These are phyloP conservation scores for Gambusia holbrooki DNA, from an alignment of 2,113 vertebrate species.

Conservation along the genomic window DNA sequence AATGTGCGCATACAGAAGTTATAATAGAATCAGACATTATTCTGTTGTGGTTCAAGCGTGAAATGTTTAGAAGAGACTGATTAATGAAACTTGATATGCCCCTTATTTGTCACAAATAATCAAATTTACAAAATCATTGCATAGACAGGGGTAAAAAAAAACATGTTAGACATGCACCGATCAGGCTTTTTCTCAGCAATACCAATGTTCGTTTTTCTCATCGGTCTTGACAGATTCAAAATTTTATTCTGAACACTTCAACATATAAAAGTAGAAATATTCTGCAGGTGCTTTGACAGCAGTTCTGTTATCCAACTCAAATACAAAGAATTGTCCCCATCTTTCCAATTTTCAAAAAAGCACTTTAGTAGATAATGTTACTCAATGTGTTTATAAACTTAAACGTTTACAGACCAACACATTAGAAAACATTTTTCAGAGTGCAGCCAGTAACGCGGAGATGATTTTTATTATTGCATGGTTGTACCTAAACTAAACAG, in stretches of 20 bases:
- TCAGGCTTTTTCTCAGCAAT: too few relatives aligned
- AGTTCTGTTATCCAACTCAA: neutral
- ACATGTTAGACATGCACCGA: too few relatives aligned
- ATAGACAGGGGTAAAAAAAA: neutral
- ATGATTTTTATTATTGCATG: too few relatives aligned
- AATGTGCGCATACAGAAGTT: neutral
- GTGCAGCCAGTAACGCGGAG: too few relatives aligned
- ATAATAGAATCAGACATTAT: neutral
- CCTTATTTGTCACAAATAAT: neutral
- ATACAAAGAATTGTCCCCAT: neutral
- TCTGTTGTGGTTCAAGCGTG: neutral
- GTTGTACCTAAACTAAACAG: neutral
- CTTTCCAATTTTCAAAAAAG: neutral
- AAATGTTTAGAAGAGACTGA: neutral
- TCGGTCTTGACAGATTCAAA: neutral
- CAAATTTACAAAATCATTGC: neutral
- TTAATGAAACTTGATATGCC: neutral
- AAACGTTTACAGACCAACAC: too few relatives aligned
- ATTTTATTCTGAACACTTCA: neutral
- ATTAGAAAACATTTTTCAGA: too few relatives aligned
- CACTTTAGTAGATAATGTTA: neutral
- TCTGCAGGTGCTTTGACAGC: neutral
- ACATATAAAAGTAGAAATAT: neutral
- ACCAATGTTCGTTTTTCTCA: neutral
- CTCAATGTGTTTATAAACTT: too few relatives aligned